Evolutionary conservation across 2,113 vertebrate species (phyloP), one percentile per base, ranked within the genome.

Genomic region (Zingel zingel): DNA sequence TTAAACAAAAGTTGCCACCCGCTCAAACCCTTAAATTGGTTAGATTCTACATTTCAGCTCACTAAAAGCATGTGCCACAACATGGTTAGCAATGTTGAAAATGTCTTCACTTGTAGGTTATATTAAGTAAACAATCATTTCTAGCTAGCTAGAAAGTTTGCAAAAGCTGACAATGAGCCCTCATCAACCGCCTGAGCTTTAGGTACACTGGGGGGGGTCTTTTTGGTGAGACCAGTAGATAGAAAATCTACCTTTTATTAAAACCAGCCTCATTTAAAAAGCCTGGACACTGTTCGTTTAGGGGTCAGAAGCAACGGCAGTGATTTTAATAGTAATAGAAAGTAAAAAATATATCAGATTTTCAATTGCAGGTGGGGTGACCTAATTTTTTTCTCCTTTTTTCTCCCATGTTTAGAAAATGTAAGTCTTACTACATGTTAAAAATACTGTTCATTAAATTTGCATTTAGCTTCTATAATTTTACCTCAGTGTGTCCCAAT

Each of bases 31-130:
- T 70, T 48, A 54, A 48, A 57, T 47, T 63, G 13, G 57, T 84
- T 77, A 86, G 65, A 85, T 69, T 90, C 80, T 88, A 89, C 58
- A 14, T 51, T 66, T 88, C 74, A 75, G 74, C 53, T 74, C 2
- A 4, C 70, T 83, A 89, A 47, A 81, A 81, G 57, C 56, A 1
- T 61, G 48, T 68, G 65, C 73, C 81, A 83, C 13, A 1, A 33
- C 33, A 33, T 68, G 72, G 67, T 85, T 48, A 81, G 64, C 45
- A 13, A 47, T n/a, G 39, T 69, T 72, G 57, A 80, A 64, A 69
- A 74, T 8, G 25, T 63, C 64, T 85, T 75, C 51, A 80, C 23
- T 2, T 65, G 59, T 33, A 47, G 21, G 12, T 76, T 74, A 51
- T 14, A n/a, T 43, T 27, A 68, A n/a, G 18, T 64, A 25, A 77